These are phyloP conservation scores for Lymantria monacha DNA, from an alignment of 2,888 invertebrate genomes.

Conservation along the genomic window DNA sequence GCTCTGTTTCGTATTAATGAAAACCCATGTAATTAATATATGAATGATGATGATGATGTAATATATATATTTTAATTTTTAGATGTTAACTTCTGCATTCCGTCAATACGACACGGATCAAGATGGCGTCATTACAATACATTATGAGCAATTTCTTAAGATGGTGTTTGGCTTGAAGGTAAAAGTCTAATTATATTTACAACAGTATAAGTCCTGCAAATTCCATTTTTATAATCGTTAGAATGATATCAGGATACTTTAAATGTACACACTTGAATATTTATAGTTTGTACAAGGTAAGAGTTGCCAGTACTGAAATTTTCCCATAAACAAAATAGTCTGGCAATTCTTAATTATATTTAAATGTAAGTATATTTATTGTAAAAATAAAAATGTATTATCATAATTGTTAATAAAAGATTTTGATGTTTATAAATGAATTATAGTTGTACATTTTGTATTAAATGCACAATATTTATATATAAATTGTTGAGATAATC, in stretches of 20 bases:
- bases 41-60: too few relatives aligned
- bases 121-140: constrained; percentile 97
- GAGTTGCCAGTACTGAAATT: background rate
- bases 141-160: constrained; percentile 96
- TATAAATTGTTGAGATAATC: too few relatives aligned
- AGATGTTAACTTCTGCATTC: constrained; percentile 95
- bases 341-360: background rate
- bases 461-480: too few relatives aligned
- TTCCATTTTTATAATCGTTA: background rate
- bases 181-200: constrained; percentile 39
- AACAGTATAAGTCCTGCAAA: background rate
- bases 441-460: too few relatives aligned
- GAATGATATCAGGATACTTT: background rate
- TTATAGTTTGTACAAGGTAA: background rate
- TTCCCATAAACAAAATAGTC: too few relatives aligned
- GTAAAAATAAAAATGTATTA: too few relatives aligned
- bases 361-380: too few relatives aligned
- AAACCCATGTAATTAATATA: too few relatives aligned
- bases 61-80: constrained; percentile 50
- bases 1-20: too few relatives aligned
- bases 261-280: background rate
- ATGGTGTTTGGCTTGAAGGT: constrained; percentile 93
- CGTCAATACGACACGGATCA: constrained; percentile 94
- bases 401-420: too few relatives aligned
- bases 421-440: too few relatives aligned